Conservation (phyloP, 37 sponge, comb jelly and placozoan species). For the Corticium candelabrum region DNA sequence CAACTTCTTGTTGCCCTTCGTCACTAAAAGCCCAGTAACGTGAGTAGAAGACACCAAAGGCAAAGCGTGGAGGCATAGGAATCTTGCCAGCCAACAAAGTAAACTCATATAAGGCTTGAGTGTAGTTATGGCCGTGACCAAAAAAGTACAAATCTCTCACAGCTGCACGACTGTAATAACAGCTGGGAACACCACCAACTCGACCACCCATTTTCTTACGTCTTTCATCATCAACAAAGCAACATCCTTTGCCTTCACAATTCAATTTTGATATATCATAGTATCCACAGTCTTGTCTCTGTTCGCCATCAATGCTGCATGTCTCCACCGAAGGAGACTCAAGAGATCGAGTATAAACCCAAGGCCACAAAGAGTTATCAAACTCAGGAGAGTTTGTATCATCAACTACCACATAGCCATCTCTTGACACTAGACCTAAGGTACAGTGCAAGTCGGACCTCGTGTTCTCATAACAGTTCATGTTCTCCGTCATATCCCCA, state of each 20-base stretch:
- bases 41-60: conserved; percentile 64
- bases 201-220: neutral
- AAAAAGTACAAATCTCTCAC: conserved; percentile 59
- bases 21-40: conserved; percentile 69
- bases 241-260: conserved; percentile 51
- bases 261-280: conserved; percentile 26
- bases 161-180: conserved; percentile 29
- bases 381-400: conserved; percentile 51
- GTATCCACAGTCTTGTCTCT: conserved; percentile 38
- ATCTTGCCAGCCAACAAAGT: conserved; percentile 44
- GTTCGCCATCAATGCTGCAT: conserved; percentile 7
- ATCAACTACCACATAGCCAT: conserved; percentile 58
- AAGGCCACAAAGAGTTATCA: conserved; percentile 44
- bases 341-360: conserved; percentile 28
- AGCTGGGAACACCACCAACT: conserved; percentile 10
- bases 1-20: conserved; percentile 48
- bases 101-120: conserved; percentile 47
- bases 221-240: conserved; percentile 11
- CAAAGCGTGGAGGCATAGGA: conserved; percentile 61
- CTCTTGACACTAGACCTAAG: conserved; percentile 40
- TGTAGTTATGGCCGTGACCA: conserved; percentile 65
- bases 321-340: conserved; percentile 3
- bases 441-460: conserved; percentile 47
- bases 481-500: conserved; percentile 13
- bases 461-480: conserved; percentile 20